Conservation (phyloP, 2,113 vertebrate genomes). For the Tringa solitaria region DNA sequence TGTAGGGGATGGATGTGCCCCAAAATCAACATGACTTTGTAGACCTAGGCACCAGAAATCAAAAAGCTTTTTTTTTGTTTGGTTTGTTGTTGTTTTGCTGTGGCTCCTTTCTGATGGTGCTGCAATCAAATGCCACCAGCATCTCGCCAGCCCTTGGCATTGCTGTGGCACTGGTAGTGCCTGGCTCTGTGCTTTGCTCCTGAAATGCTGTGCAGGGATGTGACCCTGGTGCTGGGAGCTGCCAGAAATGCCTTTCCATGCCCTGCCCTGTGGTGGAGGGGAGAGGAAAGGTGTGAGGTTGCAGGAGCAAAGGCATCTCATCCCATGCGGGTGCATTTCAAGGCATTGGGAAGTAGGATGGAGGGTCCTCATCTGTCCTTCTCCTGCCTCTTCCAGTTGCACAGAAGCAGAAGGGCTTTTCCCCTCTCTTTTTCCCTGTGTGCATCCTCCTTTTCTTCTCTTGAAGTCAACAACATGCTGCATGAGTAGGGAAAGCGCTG, state of each 20-base stretch:
- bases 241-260: not conserved
- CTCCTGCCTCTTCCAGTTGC: not conserved
- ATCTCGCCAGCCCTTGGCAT: accelerated
- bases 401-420: not conserved
- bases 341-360: not conserved
- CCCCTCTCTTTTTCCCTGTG: not conserved
- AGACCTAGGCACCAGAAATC: not conserved
- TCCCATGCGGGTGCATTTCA: not conserved
- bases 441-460: not conserved
- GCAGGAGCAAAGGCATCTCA: not conserved
- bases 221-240: not conserved
- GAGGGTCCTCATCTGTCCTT: not conserved
- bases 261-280: not conserved
- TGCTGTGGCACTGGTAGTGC: not conserved
- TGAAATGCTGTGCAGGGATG: not conserved
- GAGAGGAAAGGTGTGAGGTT: not conserved
- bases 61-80: not conserved
- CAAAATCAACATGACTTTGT: not conserved
- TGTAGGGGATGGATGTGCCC: not conserved
- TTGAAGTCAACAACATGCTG: not conserved
- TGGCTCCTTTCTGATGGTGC: not conserved
- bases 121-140: not conserved
- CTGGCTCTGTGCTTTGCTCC: accelerated
- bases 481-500: not conserved
- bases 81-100: not conserved